Conservation (phyloP, 2,113 vertebrate species). For the Paratilapia polleni region DNA sequence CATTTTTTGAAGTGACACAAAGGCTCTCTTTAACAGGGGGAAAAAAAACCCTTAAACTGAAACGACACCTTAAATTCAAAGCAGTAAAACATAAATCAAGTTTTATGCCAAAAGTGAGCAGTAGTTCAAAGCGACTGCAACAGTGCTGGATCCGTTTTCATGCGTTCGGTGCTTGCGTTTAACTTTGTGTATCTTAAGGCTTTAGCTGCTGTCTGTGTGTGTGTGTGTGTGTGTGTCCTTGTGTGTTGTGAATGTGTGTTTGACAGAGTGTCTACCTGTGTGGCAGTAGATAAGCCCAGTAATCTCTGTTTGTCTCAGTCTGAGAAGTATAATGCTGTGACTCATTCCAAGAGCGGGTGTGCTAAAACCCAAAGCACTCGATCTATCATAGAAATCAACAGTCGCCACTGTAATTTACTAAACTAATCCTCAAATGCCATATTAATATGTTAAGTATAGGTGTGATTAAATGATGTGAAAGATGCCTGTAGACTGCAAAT, state of each 20-base stretch:
- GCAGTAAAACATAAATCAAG: not conserved
- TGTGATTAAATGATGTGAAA: conserved; percentile 63
- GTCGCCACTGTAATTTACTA: conserved; percentile 58
- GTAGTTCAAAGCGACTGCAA: conserved; percentile 39
- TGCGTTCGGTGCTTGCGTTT: conserved; percentile 29
- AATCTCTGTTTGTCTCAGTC: conserved; percentile 77
- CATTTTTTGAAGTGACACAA: not conserved
- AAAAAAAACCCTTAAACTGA: not conserved
- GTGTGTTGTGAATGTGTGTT: conserved; percentile 32
- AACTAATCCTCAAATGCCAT: conserved; percentile 66
- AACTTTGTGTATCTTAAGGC: conserved; percentile 51
- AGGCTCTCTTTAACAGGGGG: not conserved
- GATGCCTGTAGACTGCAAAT: conserved; percentile 35
- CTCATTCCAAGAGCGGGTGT: conserved; percentile 62
- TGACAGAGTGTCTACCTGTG: conserved; percentile 76
- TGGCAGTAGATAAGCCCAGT: conserved; percentile 69
- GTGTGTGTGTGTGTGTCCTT: conserved; percentile 28
- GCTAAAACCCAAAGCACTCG: conserved; percentile 63
- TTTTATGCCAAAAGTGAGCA: not conserved
- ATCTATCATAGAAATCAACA: conserved; percentile 64
- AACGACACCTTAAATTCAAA: not conserved
- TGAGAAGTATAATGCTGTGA: conserved; percentile 71
- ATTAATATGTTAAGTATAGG: conserved; percentile 74
- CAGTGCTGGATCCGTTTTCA: conserved; percentile 13
- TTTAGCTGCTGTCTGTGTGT: conserved; percentile 40